Evolutionary conservation across 2,797 vertebrate species (phyloP).

Genomic region (Sphaeramia orbicularis): DNA sequence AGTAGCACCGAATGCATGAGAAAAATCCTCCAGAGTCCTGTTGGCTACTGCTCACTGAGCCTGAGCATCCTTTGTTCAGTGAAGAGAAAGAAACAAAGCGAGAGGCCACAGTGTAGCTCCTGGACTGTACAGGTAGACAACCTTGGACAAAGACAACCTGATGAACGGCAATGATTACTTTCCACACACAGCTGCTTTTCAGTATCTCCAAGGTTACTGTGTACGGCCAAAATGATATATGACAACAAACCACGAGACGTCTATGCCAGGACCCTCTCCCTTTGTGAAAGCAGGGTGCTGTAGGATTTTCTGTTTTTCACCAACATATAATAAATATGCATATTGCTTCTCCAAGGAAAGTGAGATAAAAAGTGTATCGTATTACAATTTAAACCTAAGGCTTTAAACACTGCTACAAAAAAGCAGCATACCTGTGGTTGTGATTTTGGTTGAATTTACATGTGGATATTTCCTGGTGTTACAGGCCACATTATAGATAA

Average conservation of each 20-base stretch:
- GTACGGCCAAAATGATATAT: not conserved
- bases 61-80: slow-evolving; percentile 3
- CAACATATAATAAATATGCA: no score
- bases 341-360: no score
- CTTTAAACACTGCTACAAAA: no score
- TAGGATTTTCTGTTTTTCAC: no score
- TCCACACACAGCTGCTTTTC: not conserved
- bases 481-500: not conserved
- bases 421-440: not conserved
- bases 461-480: not conserved
- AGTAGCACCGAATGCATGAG: no score
- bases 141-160: not conserved
- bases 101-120: not conserved
- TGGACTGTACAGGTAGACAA: not conserved
- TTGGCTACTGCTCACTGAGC: not conserved
- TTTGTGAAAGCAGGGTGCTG: no score
- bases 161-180: not conserved
- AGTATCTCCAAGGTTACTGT: not conserved
- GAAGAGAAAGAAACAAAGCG: slow-evolving; percentile 1
- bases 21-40: not conserved
- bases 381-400: no score
- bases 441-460: not conserved
- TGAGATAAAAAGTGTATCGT: no score
- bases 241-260: no score
- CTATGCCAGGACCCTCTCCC: no score